phyloP scores from a whole-genome alignment of 2,797 vertebrate genomes.

The Alosa sapidissima region DNA sequence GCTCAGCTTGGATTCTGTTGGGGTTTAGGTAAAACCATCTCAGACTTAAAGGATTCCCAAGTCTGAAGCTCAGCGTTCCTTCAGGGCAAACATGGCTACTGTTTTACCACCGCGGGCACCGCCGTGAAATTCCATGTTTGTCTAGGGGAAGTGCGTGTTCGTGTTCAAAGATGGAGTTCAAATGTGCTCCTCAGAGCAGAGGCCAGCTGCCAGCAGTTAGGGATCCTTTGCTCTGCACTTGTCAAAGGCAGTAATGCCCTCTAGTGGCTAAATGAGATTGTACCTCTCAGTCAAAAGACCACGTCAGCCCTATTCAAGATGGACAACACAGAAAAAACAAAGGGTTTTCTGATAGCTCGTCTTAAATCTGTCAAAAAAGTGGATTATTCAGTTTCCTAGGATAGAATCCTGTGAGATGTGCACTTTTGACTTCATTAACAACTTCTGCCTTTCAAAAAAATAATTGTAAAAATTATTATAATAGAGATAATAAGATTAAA shows the following conservation, averaged over 20 bases:
- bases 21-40: not conserved
- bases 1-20: not conserved
- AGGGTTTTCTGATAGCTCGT: not conserved
- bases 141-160: not conserved
- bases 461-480: too few species aligned
- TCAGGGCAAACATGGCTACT: not conserved
- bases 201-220: not conserved
- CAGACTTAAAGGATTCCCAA: not conserved
- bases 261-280: not conserved
- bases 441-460: too few species aligned
- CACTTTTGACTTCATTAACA: too few species aligned
- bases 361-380: not conserved
- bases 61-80: not conserved
- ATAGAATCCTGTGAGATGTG: too few species aligned
- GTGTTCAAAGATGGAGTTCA: not conserved
- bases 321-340: not conserved
- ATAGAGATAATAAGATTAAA: too few species aligned
- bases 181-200: not conserved
- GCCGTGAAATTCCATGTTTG: not conserved
- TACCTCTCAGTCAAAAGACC: not conserved
- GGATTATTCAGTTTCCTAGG: too few species aligned
- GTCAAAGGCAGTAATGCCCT: constrained; percentile 35
- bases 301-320: not conserved
- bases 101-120: not conserved
- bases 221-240: not conserved